Evolutionary conservation across 2,797 vertebrate species (phyloP).

Genomic region (Pteronotus mesoamericanus): DNA sequence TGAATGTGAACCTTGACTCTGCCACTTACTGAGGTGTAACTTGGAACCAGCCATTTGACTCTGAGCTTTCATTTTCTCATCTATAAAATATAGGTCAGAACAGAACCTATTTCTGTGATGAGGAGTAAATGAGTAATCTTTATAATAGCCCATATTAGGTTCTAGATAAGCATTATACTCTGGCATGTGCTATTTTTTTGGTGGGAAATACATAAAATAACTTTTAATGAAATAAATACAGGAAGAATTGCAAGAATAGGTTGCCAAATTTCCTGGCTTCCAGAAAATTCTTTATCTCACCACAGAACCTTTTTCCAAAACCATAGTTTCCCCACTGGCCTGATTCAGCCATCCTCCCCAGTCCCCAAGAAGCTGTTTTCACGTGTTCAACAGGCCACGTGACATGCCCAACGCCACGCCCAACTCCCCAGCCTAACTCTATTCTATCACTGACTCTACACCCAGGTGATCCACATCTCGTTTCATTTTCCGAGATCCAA

Average conservation of each 20-base stretch:
- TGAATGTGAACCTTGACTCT: background rate
- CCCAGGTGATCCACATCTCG: background rate
- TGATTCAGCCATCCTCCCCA: background rate
- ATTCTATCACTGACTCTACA: background rate
- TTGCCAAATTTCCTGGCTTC: background rate
- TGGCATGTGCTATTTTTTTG: background rate
- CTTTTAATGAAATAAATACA: constrained; percentile 27
- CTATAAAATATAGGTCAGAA: background rate
- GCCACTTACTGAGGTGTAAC: background rate
- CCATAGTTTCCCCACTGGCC: background rate
- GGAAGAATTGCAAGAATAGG: background rate
- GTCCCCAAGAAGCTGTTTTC: background rate
- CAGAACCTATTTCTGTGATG: background rate
- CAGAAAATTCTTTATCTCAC: constrained; percentile 5
- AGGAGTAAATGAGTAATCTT: background rate
- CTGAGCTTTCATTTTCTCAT: background rate
- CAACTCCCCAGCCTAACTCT: background rate
- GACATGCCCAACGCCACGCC: background rate
- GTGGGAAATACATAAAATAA: background rate
- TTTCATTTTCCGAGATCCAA: background rate
- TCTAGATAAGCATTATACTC: background rate
- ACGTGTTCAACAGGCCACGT: background rate
- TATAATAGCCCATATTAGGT: background rate
- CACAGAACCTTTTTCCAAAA: background rate
- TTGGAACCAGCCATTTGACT: background rate